Evolutionary conservation across 2,888 invertebrate genomes (phyloP), one percentile per base, ranked within the genome.

Genomic region (Bombylius discolor): DNA sequence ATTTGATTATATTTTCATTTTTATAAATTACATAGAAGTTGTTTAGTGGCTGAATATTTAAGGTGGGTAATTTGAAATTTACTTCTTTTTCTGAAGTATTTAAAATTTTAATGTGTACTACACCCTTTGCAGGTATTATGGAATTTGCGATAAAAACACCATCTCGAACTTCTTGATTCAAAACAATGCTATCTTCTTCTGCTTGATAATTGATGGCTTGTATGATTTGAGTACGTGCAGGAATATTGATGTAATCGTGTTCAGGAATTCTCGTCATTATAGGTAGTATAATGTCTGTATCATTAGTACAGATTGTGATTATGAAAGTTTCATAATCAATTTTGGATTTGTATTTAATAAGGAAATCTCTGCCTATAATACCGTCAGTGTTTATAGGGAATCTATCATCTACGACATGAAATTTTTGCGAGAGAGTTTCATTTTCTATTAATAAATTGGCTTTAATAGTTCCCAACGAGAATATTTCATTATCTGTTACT

Each of bases 351-450:
- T 39, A 36, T 12, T 34, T n/a, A 3, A 47, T 39, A 8, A 51
- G 51, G 23, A 57, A 51, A 45, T 53, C 53, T 23, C 51, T 39
- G 23, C 53, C 56, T 13, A 53, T 32, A 23, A 53, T 53, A 14
- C 56, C 56, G 45, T 56, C 32, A n/a, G 53, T 56, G n/a, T 34
- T 13, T 23, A 56, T 51, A 14, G 53, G 56, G 11, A 56, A 53
- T 11, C 53, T 45, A 6, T 50, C 42, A 23, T 53, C 12, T 32
- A 53, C 31, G 13, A 53, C 34, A 42, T 50, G 32, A 44, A 50
- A 47, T 34, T 49, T 52, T 8, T 56, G 7, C 13, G 7, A n/a
- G 32, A 49, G 33, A 11, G 49, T 39, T 23, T 49, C 42, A 14
- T 45, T 5, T 49, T 49, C 32, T 47, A 36, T 36, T 8, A 36